Evolutionary conservation across 2,888 invertebrate genomes (phyloP), one percentile per base, ranked within the genome.

Genomic region (Trachelus iudaicus): DNA sequence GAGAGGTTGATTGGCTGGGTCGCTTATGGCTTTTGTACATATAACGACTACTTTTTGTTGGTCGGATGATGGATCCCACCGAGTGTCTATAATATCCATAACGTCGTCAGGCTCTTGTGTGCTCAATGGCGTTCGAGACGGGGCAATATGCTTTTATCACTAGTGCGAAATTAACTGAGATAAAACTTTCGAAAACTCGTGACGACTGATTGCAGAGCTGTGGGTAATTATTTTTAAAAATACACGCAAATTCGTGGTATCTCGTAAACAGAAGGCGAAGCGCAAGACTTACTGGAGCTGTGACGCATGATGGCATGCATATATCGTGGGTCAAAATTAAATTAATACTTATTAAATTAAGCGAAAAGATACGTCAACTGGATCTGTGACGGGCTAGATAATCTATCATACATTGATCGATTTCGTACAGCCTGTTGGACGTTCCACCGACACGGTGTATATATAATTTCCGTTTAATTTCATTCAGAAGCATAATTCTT

Each of bases 341-440:
- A 82, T 82, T 79, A 79, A 23, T 37, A 78, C 77, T 78, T 78
- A 80, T 79, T 73, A 31, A 73, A 76, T 82, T 80, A 79, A 73
- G 68, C n/a, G 73, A 73, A 69, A 69, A 73, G 77, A 34, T 34
- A 74, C 73, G 33, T 69, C 23, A 56, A 23, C 23, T 15, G 15
- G 56, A 56, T 9, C 23, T 56, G 23, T 56, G 23, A 23, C 6
- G 56, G 56, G 9, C 2, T 2, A 56, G 1, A 56, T 23, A 56
- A 56, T 56, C 6, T 56, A 56, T 56, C 23, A 23, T 56, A 23
- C 9, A 56, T 56, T 9, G 56, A 56, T 56, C 56, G 56, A 23
- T 23, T 56, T 2, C 23, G 9, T 23, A 23, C 9, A 56, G 56
- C 56, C 6, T 23, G 9, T 56, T 56, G 56, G 2, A 15, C 6